Base-by-base conservation (phyloP, 2,888 invertebrate species). In the Dicycla oo region DNA sequence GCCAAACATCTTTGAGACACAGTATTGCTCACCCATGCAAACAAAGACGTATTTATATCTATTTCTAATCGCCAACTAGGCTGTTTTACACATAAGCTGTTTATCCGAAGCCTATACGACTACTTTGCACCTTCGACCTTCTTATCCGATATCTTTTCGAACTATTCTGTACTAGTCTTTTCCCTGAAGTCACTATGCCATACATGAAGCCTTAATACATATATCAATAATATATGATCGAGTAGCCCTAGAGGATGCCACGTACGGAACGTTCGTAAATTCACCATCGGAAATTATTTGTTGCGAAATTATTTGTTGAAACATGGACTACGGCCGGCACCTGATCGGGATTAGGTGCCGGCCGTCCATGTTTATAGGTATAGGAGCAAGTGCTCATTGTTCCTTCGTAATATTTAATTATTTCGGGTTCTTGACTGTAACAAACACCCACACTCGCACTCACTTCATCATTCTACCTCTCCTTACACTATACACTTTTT, bases 211-310 rank as follows among this genome's bases (percentile, higher is more conserved):
- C 67, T 30, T 73, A 81, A 82, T 65, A 75, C 70, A 57, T 72
- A 70, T 61, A 68, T 81, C 61, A 74, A 72, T 82, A 75, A 72
- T 60, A 75, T 72, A 76, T 68, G 40, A 43, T 45, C 51, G 68
- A 49, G 20, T 13, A 38, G 57, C 78, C 73, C 72, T 34, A 57
- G 85, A 68, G 85, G 85, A 81, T 53, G 60, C 54, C 53, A 61
- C 72, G 73, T 72, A 47, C 64, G 60, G 65, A 34, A 43, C 66
- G 74, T 75, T 74, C 86, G 69, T 83, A 78, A 85, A 85, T 85
- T 74, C 75, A 69, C 63, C 63, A 83, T 83, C 60, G 74, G 67
- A 85, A 73, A 84, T 84, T 78, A 81, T 82, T 67, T 73, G 82
- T 67, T 49, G 73, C 62, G 78, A 62, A n/a, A n/a, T n/a, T n/a